Evolutionary conservation across 2,888 invertebrate genomes (phyloP), one percentile per base, ranked within the genome.

Genomic region (Lysandra coridon): DNA sequence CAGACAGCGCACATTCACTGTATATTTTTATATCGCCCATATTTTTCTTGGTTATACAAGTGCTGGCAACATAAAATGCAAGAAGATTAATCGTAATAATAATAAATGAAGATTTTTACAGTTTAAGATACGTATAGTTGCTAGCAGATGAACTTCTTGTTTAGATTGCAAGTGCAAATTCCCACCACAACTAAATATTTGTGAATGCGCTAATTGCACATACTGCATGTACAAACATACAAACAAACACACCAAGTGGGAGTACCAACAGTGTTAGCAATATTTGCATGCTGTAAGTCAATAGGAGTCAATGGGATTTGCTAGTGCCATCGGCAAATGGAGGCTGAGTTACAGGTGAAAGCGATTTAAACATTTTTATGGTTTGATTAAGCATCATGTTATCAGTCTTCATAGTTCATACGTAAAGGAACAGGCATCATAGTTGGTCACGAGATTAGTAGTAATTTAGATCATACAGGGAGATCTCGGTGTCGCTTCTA

Each of bases 221-320:
- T 30, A 64, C 37, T 69, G 69, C 69, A 69, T 37, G 33, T 33
- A 69, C 69, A 69, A 69, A 69, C 69, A 33, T 2, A 69, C 69
- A 69, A 14, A 69, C 14, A 33, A 10, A 17, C 14, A 69, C 33
- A 12, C 69, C 69, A 69, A 69, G 69, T 69, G 69, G 12, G 33
- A 69, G 37, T 69, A 17, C 37, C 14, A 69, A 69, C 14, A 69
- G 33, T 69, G 69, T 69, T 33, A 69, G 69, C 69, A 69, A 23
- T 69, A 37, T 69, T 69, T 69, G 69, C 33, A 69, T 10, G 69
- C 30, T 37, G 69, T 14, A 69, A 69, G 69, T 69, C 69, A 69
- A 69, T 64, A 64, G 86, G 85, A 87, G 69, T 69, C 69, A 69
- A 69, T 64, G 30, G 86, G 85, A 87, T 85, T 85, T 86, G 84